phyloP scores from a whole-genome alignment of 2,113 vertebrate genomes.

The Megalops atlanticus region DNA sequence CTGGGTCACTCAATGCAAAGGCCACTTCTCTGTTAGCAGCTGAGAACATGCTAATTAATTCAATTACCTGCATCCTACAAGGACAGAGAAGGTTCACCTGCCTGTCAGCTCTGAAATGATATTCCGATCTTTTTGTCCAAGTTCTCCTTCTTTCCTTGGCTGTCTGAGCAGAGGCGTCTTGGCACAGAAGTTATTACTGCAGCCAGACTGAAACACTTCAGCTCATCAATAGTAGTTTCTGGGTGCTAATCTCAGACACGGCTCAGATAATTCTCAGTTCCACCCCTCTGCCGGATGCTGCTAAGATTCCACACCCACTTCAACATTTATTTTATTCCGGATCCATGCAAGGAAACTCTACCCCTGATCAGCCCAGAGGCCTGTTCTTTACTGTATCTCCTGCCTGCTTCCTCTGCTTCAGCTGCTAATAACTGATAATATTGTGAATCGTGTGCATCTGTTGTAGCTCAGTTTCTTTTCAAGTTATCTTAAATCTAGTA shows the following conservation, averaged over 20 bases:
- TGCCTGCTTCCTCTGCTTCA: too few species aligned
- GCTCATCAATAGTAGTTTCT: too few species aligned
- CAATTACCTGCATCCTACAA: constrained; percentile 63
- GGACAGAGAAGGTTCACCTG: constrained; percentile 55
- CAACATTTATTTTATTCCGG: too few species aligned
- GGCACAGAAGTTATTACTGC: background rate
- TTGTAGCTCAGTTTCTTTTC: too few species aligned
- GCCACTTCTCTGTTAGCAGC: constrained; percentile 56
- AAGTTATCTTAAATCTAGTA: too few species aligned
- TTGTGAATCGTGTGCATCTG: too few species aligned
- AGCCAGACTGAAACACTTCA: background rate
- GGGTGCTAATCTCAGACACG: background rate
- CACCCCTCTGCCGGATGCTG: background rate
- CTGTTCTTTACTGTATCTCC: too few species aligned
- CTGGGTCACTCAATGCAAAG: constrained; percentile 61
- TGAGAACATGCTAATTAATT: constrained; percentile 62
- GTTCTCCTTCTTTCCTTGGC: background rate
- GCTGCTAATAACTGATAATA: too few species aligned
- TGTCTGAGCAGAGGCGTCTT: background rate
- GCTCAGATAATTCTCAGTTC: background rate
- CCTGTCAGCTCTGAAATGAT: too few species aligned
- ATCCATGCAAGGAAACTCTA: too few species aligned
- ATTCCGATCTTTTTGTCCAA: too few species aligned
- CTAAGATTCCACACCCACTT: background rate
- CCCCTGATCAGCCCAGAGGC: background rate